Conservation (phyloP, 2,888 invertebrate genomes). For the Agrotis clavis region DNA sequence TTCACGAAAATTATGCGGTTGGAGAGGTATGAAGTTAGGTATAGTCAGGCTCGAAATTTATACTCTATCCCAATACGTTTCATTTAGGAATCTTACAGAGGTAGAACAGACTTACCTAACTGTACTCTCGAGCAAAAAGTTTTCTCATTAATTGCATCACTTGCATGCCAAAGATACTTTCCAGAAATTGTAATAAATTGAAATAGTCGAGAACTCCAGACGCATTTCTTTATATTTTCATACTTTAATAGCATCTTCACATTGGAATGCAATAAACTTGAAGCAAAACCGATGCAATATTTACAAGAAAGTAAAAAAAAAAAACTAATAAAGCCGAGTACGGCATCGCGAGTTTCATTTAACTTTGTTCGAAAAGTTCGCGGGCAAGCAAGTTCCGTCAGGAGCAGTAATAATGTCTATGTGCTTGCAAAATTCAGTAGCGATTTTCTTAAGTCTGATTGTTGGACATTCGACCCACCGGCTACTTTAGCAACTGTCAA, state of each 20-base stretch:
- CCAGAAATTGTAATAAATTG: neutral
- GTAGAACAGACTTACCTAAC: neutral
- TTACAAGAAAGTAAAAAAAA: slow-evolving; percentile 20
- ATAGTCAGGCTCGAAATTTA: too few relatives aligned
- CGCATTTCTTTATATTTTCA: neutral
- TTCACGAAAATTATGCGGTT: too few relatives aligned
- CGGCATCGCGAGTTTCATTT: slow-evolving; percentile 21
- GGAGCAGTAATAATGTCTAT: too few relatives aligned
- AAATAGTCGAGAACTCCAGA: neutral
- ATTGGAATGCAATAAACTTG: slow-evolving; percentile 40
- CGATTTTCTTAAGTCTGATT: too few relatives aligned
- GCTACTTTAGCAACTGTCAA: too few relatives aligned
- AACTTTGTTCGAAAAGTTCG: slow-evolving; percentile 40
- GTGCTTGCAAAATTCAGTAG: too few relatives aligned
- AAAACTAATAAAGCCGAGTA: slow-evolving; percentile 19
- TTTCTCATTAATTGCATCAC: neutral
- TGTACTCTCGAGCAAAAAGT: neutral
- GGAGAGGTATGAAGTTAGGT: too few relatives aligned
- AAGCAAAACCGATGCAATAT: slow-evolving; percentile 27
- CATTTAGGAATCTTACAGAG: neutral
- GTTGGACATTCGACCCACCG: too few relatives aligned
- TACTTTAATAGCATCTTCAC: slow-evolving; percentile 18
- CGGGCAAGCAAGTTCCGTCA: slow-evolving; percentile 4
- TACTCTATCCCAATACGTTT: too few relatives aligned
- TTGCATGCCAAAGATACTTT: neutral